Base-by-base conservation (phyloP, 2,888 invertebrate genomes). In the Trilocha varians region DNA sequence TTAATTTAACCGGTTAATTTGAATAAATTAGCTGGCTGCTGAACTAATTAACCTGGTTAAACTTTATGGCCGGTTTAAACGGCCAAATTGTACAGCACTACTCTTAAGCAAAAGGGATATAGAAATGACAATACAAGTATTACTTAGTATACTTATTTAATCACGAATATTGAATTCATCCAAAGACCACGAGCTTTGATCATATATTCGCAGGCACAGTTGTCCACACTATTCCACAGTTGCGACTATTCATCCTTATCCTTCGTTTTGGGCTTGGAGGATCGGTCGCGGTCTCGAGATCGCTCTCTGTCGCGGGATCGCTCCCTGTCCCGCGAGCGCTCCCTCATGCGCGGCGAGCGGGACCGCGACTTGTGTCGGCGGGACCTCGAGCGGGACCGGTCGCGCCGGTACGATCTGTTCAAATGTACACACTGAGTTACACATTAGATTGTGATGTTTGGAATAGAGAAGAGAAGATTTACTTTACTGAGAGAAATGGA, bases 291-390 rank as follows among this genome's bases (percentile, higher is more conserved):
- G 41, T 73, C 75, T 88, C 69, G 62, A 11, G 78, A 79, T 36
- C 87, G 75, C 0, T 70, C 71, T 1, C 76, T 65, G n/a, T 70
- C 72, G 8, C 72, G 59, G 2, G 50, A 50, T 0, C 57, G 52
- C 1, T 49, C 48, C 15, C 58, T 50, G 8, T 54, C 54, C 13
- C 60, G 55, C 3, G 65, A 65, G 6, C 74, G 71, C 32, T 75
- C 75, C 15, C 77, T 69, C 37, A 48, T 63, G 45, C 90, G 88
- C 36, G 91, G 92, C 58, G 91, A 91, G 25, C 91, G 87, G 3
- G 91, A 91, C 36, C 91, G 83, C 1, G 92, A 91, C 65, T 91
- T 91, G 70, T 92, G 92, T 43, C 92, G 85, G 3, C 88, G 87
- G 1, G 91, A 89, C 42, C 90, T 79, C 8, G 91, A 90, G 9